These are phyloP conservation scores for Danionella cerebrum DNA, from an alignment of 2,113 vertebrate species.

Conservation along the genomic window DNA sequence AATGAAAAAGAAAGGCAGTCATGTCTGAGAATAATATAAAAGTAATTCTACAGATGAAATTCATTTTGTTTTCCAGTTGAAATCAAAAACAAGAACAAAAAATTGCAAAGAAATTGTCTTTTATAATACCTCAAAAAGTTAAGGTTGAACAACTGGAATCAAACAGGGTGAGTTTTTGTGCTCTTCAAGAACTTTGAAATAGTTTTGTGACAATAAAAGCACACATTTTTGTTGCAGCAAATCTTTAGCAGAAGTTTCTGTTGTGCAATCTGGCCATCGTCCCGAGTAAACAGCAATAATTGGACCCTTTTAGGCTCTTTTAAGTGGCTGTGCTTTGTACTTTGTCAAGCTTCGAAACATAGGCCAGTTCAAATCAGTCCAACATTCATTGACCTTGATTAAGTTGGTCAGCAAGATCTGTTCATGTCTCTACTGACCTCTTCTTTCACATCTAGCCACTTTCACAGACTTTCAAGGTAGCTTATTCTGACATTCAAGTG, in stretches of 20 bases:
- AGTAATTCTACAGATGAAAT: no score
- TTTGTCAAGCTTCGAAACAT: slow-evolving; percentile 22
- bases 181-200: no score
- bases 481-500: slow-evolving; percentile 39
- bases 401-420: neutral
- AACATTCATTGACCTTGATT: slow-evolving; percentile 12
- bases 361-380: slow-evolving; percentile 6
- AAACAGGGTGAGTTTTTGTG: no score
- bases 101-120: no score
- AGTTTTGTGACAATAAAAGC: no score
- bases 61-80: no score
- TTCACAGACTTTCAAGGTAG: neutral
- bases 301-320: slow-evolving; percentile 20
- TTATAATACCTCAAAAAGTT: no score
- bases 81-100: no score
- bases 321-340: slow-evolving; percentile 27
- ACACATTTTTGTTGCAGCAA: neutral
- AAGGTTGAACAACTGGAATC: no score
- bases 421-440: slow-evolving; percentile 20
- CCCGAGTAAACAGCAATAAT: slow-evolving; percentile 29
- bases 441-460: neutral
- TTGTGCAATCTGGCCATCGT: slow-evolving; percentile 4
- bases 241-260: neutral
- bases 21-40: no score
- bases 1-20: no score